phyloP scores from a whole-genome alignment of 1,140 invertebrate genomes.

The Sinonovacula constricta region DNA sequence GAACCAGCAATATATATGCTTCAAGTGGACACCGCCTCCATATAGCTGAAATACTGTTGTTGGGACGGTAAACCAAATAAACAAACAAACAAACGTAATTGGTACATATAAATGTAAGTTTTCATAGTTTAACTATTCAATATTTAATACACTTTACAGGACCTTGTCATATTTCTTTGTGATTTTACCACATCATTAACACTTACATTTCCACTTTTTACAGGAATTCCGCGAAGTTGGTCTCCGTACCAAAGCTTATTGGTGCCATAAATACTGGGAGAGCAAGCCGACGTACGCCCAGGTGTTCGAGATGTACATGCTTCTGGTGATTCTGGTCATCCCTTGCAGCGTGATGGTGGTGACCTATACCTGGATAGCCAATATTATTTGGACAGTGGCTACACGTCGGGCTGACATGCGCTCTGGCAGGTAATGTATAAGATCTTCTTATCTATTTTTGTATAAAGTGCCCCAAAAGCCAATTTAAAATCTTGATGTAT shows the following conservation, averaged over 20 bases:
- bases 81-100: too few species aligned
- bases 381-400: conserved; percentile 82
- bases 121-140: too few species aligned
- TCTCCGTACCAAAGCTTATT: conserved; percentile 72
- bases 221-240: conserved; percentile 59
- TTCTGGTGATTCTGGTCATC: conserved; percentile 83
- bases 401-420: conserved; percentile 58
- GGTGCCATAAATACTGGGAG: conserved; percentile 83
- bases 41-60: background rate
- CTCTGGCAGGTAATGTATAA: conserved; percentile 62
- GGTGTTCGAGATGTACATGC: conserved; percentile 84
- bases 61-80: background rate
- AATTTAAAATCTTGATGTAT: too few species aligned
- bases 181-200: too few species aligned
- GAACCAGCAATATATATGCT: background rate
- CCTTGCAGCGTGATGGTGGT: conserved; percentile 84
- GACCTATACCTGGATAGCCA: conserved; percentile 84
- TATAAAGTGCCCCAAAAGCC: too few species aligned
- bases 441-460: too few species aligned
- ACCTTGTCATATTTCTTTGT: too few species aligned
- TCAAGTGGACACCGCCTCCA: background rate
- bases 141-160: too few species aligned
- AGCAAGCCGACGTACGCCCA: conserved; percentile 78
- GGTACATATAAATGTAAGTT: too few species aligned
- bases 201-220: background rate